Conservation (phyloP, 30 jellyfish, hydroid and myxozoan species). For the Turritopsis rubra region DNA sequence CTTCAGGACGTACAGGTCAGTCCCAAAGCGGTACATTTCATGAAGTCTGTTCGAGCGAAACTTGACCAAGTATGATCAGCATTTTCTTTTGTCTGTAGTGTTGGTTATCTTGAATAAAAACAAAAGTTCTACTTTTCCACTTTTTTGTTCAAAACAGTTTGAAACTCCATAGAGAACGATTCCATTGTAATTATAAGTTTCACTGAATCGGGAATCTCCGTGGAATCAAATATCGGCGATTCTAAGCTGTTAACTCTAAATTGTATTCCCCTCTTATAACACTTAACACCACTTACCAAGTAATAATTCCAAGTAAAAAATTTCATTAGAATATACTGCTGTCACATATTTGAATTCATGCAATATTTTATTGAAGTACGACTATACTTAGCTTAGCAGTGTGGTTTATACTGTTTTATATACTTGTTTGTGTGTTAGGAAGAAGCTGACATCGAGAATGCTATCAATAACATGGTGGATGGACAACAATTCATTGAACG, state of each 20-base stretch:
- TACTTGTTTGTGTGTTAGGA: conserved; percentile 7
- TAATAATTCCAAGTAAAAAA: too few relatives aligned
- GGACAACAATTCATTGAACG: conserved; percentile 6
- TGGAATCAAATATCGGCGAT: too few relatives aligned
- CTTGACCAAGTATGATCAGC: conserved; percentile 9
- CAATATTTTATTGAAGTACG: background rate
- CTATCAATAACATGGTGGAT: conserved; percentile 1
- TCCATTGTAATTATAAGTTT: too few relatives aligned
- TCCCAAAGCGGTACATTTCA: conserved; percentile 3
- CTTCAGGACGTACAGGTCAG: conserved; percentile 18
- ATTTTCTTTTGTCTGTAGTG: background rate
- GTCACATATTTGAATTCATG: too few relatives aligned
- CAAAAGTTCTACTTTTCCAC: too few relatives aligned
- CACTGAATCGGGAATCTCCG: too few relatives aligned
- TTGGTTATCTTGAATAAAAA: background rate
- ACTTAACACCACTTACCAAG: too few relatives aligned
- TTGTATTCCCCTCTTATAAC: too few relatives aligned
- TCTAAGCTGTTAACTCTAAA: too few relatives aligned
- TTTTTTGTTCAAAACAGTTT: too few relatives aligned
- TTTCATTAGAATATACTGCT: too few relatives aligned
- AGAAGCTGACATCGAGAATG: conserved; percentile 5
- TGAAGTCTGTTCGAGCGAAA: conserved; percentile 8
- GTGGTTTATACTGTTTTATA: background rate
- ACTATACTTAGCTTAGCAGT: background rate
- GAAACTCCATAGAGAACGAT: too few relatives aligned